phyloP scores from a whole-genome alignment of 2,113 vertebrate genomes.

The Neolamprologus hecqui region DNA sequence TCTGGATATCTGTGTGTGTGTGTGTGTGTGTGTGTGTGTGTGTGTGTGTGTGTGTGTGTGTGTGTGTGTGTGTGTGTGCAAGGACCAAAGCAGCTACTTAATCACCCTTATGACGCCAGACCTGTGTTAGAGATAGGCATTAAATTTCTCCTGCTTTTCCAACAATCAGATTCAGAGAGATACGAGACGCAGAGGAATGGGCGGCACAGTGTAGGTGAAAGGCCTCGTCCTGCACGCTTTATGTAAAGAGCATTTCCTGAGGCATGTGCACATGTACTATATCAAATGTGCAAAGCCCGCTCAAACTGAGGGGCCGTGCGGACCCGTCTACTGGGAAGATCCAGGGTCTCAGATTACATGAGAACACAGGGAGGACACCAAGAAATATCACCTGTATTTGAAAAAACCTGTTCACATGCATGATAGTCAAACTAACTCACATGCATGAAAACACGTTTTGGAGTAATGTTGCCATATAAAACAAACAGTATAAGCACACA shows the following conservation, averaged over 20 bases:
- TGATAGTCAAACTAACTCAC: background rate
- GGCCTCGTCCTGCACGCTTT: background rate
- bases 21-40: background rate
- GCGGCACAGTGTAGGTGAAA: background rate
- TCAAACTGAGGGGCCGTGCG: background rate
- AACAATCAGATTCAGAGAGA: background rate
- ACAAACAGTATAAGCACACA: background rate
- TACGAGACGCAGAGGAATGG: background rate
- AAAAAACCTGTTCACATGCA: background rate
- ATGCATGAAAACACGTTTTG: background rate
- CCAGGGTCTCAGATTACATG: background rate
- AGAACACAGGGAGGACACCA: background rate
- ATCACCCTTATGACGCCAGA: background rate
- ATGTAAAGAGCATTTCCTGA: background rate
- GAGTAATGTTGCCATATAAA: background rate
- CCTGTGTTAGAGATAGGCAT: background rate
- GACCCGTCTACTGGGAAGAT: background rate
- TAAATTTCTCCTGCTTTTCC: background rate
- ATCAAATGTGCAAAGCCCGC: background rate
- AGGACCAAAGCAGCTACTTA: background rate
- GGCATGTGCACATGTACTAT: background rate
- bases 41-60: background rate
- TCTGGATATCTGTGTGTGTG: background rate
- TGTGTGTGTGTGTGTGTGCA: background rate
- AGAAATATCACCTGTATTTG: background rate